phyloP scores from a whole-genome alignment of 2,113 vertebrate species.

The Tichodroma muraria region DNA sequence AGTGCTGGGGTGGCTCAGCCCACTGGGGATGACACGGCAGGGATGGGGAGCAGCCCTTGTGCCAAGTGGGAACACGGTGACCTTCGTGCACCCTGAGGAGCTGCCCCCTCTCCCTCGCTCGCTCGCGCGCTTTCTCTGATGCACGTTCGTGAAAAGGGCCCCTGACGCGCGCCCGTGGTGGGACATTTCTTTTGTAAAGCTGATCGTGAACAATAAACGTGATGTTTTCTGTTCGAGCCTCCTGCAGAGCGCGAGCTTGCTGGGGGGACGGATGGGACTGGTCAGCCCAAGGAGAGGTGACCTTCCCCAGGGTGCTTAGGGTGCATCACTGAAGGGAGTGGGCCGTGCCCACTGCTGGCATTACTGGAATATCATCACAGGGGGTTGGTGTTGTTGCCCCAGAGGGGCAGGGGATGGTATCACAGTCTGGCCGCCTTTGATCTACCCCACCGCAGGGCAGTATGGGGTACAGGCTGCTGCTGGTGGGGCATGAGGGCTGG shows the following conservation, averaged over 20 bases:
- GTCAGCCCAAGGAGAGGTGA: too few species aligned
- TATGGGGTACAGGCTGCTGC: background rate
- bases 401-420: background rate
- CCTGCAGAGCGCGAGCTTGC: accelerated
- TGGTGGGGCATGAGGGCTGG: too few species aligned
- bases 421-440: background rate
- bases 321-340: background rate
- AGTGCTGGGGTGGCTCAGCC: background rate
- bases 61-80: constrained; percentile 38
- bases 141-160: constrained; percentile 62
- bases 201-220: constrained; percentile 75
- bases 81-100: background rate
- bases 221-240: constrained; percentile 63
- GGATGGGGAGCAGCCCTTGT: background rate
- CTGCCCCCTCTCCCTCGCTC: background rate
- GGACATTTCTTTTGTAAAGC: constrained; percentile 73
- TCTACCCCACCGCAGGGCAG: background rate
- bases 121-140: constrained; percentile 18
- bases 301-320: background rate
- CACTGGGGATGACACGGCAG: accelerated
- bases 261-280: accelerated
- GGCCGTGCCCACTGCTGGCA: accelerated
- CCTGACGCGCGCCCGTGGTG: background rate
- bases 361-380: background rate
- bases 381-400: background rate